Evolutionary conservation across 2,797 vertebrate genomes (phyloP), one percentile per base, ranked within the genome.

Genomic region (Bradypodion pumilum): DNA sequence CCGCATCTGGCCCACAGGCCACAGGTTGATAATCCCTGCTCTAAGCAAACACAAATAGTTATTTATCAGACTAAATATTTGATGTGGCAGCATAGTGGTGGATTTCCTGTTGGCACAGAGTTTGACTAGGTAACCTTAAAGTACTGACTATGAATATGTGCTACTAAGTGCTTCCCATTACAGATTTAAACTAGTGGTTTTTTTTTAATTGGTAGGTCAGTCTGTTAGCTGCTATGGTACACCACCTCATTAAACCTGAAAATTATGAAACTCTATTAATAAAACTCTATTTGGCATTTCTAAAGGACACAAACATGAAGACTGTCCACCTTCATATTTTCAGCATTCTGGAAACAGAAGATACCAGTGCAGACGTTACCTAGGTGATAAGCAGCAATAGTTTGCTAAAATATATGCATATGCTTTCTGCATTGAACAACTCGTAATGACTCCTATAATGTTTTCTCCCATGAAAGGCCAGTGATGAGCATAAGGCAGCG

Each of bases 371-470:
- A 62, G 68, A 44, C 2, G 40, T 73, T 81, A 73, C 69, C 29
- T 73, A 42, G 35, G 79, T 60, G 68, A 80, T 72, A 81, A 81
- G 66, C 8, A 69, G 46, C 40, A 60, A 72, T n/a, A 62, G 35
- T 81, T 81, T 81, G 49, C 40, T 40, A 60, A 81, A 81, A 72
- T 60, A 32, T 60, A 70, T 40, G 7, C 23, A 59, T 81, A n/a
- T 60, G 37, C 29, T 73, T 7, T 40, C 19, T 81, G 49, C 56
- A 35, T 73, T 32, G 9, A 32, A 32, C 73, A 15, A 37, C 23
- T 37, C 21, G 46, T 80, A 37, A 69, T 23, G 12, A 56, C n/a
- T 69, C 52, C 7, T 7, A 52, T 35, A 69, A 42, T 80, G n/a
- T 35, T 66, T 63, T 78, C 29, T 27, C 27, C 23, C 69, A 23